A percentile compares a stretch with the other conserved stretches of the same genome.
Conservation (phyloP, 1,140 invertebrate species). For the Bradynema listronoti region DNA sequence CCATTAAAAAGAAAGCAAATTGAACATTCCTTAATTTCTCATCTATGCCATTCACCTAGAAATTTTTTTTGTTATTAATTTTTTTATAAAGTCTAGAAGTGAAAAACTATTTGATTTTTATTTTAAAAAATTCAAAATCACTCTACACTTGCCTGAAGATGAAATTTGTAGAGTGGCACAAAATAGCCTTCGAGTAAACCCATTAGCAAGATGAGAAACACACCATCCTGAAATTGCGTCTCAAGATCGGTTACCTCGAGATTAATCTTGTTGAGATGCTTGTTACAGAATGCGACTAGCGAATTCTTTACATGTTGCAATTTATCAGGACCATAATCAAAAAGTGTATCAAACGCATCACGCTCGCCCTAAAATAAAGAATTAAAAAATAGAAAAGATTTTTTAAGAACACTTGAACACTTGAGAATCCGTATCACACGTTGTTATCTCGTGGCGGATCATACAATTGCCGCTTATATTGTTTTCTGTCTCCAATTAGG, state of each 20-base stretch:
- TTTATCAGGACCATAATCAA: conserved; percentile 95
- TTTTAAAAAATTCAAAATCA: conserved; percentile 1
- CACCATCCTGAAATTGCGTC: conserved; percentile 91
- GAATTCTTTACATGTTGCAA: conserved; percentile 94
- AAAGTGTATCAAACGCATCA: conserved; percentile 97
- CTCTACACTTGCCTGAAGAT: conserved; percentile 62
- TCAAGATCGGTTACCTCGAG: conserved; percentile 88
- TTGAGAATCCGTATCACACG: no score
- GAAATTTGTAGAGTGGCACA: conserved; percentile 88
- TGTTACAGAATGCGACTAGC: conserved; percentile 92
- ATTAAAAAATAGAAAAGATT: no score
- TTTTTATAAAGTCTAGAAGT: background rate
- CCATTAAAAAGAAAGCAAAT: conserved; percentile 95
- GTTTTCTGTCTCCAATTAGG: no score
- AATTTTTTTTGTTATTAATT: no score
- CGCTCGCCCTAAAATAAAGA: conserved; percentile 63
- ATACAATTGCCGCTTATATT: no score
- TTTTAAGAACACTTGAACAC: no score
- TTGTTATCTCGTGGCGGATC: no score
- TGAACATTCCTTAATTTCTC: conserved; percentile 92
- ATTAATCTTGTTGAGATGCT: conserved; percentile 91
- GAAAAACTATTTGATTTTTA: background rate
- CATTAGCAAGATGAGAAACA: conserved; percentile 87
- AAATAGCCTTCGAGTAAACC: conserved; percentile 95
- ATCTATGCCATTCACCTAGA: conserved; percentile 42